Percentiles rank a stretch among this genome's conserved stretches.
These are phyloP conservation scores for Tinea trinotella DNA, from an alignment of 2,888 invertebrate species.

Conservation along the genomic window DNA sequence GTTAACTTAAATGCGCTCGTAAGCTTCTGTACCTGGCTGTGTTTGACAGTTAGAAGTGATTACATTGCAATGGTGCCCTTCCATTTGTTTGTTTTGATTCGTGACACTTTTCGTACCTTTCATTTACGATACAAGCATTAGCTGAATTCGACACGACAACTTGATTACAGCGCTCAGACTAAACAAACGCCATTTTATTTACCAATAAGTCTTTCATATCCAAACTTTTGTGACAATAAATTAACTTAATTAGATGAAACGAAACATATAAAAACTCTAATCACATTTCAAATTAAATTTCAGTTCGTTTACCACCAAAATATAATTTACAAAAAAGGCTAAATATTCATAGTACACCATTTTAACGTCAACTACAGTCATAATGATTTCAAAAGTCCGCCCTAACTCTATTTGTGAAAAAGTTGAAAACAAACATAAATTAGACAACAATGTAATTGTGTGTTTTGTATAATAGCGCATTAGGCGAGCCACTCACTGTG, in stretches of 20 bases:
- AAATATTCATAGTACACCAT: neutral
- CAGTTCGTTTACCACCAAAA: too few species aligned
- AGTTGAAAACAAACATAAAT: constrained; percentile 17
- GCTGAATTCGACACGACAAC: neutral
- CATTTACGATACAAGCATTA: neutral
- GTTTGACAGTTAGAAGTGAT: constrained; percentile 70
- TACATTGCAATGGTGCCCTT: constrained; percentile 54
- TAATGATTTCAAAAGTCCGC: neutral
- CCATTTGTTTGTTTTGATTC: constrained; percentile 65
- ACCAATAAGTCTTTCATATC: too few species aligned
- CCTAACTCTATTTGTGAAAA: constrained; percentile 12
- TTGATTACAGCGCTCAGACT: too few species aligned
- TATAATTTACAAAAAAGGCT: neutral
- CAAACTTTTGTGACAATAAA: too few species aligned
- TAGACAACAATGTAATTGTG: constrained; percentile 17
- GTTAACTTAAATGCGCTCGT: constrained; percentile 68
- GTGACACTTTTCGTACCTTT: constrained; percentile 44
- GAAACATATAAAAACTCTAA: neutral
- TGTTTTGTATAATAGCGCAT: constrained; percentile 16
- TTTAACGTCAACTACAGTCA: neutral
- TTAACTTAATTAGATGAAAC: neutral
- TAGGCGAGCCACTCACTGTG: constrained; percentile 24
- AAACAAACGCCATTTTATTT: too few species aligned
- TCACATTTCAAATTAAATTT: too few species aligned
- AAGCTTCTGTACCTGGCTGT: constrained; percentile 58